phyloP scores from a whole-genome alignment of 2,113 vertebrate genomes.

The Leucopsar rothschildi region DNA sequence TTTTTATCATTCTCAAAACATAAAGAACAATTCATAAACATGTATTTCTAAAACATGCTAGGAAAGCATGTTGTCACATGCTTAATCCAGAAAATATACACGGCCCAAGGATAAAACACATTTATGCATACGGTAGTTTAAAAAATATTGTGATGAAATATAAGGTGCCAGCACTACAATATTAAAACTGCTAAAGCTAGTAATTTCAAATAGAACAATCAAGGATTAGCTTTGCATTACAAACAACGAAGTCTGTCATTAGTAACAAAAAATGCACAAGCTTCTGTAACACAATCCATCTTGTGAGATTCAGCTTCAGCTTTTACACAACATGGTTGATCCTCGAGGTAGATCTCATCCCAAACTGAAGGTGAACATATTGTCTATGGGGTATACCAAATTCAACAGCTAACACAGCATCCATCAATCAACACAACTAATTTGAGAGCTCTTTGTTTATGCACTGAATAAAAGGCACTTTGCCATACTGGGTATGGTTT shows the following conservation, averaged over 20 bases:
- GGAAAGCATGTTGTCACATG: not conserved
- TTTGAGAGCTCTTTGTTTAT: not conserved
- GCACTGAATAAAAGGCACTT: conserved; percentile 14
- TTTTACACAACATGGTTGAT: not conserved
- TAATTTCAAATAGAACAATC: not conserved
- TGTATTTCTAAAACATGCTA: not conserved
- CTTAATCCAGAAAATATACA: not conserved
- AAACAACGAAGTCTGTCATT: not conserved
- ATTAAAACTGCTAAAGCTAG: not conserved
- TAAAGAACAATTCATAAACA: not conserved
- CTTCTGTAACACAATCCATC: not conserved
- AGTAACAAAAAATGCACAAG: not conserved
- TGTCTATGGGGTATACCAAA: not conserved
- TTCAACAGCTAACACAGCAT: not conserved
- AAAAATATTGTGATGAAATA: not conserved
- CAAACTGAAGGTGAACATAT: not conserved
- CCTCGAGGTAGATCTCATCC: not conserved
- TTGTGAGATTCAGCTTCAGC: not conserved
- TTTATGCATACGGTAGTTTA: not conserved
- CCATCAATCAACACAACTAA: not conserved
- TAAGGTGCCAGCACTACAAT: not conserved
- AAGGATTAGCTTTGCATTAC: not conserved
- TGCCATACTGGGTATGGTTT: not conserved
- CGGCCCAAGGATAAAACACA: not conserved
- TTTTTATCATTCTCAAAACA: conserved; percentile 7